Base-by-base conservation (phyloP, 1,140 invertebrate species). In the Drosophila sucinea region DNA sequence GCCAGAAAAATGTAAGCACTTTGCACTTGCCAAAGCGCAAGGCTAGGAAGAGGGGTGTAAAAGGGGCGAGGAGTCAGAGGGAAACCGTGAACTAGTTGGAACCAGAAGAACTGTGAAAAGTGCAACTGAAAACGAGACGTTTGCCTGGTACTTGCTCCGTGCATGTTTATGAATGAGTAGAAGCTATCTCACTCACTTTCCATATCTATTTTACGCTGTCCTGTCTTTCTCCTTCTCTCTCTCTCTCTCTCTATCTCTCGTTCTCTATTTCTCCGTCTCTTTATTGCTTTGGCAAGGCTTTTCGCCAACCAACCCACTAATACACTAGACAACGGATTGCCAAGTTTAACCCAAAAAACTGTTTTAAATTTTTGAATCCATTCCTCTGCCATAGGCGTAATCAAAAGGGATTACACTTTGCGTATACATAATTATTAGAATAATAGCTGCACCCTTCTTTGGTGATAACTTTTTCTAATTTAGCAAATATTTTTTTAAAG, bases 1-100 rank as follows among this genome's bases (percentile, higher is more conserved):
- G 83, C 83, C 83, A 87, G 70, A 89, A 84, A 84, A 81, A 84
- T 80, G 65, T 80, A 84, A 89, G 81, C 77, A 77, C 81, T 87
- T 83, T 74, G 68, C 79, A 79, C 69, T 86, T 77, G 67, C 75
- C 72, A 68, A 47, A 29, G 27, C 33, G 33, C 11, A 38, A 38
- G 11, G 33, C 29, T 8, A 0, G n/a, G 56, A 33, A 3, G n/a
- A 4, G 1, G 17, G 11, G 30, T 1, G n/a, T 1, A 11, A 61
- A 10, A 29, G 2, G 25, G 11, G 27, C 23, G 30, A 51, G 65
- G 35, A 69, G 47, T 64, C 2, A 27, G 7, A 23, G 44, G 7
- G 23, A 10, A 51, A 27, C 44, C 44, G 66, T 65, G 56, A 73
- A 63, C 44, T 38, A 38, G 67, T 51, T 51, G 44, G 44, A 51